Base-by-base conservation (phyloP, 2,113 vertebrate genomes). In the Rattus rattus region DNA sequence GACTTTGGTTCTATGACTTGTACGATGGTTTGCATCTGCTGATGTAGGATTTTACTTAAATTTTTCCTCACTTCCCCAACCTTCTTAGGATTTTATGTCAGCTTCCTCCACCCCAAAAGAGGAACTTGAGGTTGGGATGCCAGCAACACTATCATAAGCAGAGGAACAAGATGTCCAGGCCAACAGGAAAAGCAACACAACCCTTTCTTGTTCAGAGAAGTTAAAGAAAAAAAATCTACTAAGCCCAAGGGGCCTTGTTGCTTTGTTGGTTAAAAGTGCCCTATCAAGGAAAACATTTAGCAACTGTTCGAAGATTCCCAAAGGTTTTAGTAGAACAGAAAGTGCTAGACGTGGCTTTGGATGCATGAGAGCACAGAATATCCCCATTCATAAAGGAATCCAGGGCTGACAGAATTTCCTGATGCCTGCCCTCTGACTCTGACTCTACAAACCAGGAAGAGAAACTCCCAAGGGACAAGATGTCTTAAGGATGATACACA, bases 381-480 rank as follows among this genome's bases (percentile, higher is more conserved):
- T 79, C 85, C 69, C 39, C 61, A 95, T 83, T 43, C 83, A 49
- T 56, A 92, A 86, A 96, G 59, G 7, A 96, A 92, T 80, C 36
- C 73, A 90, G 22, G n/a, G 43, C 22, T 80, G 65, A 92, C 75
- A 65, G 96, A 63, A 39, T 88, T 96, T 72, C 94, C 75, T 91
- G 84, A 94, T 79, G 49, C 30, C 91, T 86, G 17, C 43, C 67
- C 70, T 92, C 70, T 77, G 88, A 93, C 79, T 90, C 70, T 17
- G 61, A 65, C 43, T 76, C 56, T 49, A 30, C 52, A 77, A 85
- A 96, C 80, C 61, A 97, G 81, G 87, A 97, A 96, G 30, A 94
- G 72, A 94, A 96, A 93, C 54, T 85, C 72, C 86, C 56, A 73
- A 90, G 88, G 79, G 63, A 88, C 73, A 28, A 17, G 33, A 92